Conservation (phyloP, 2,888 invertebrate genomes). For the Drosophila tripunctata region DNA sequence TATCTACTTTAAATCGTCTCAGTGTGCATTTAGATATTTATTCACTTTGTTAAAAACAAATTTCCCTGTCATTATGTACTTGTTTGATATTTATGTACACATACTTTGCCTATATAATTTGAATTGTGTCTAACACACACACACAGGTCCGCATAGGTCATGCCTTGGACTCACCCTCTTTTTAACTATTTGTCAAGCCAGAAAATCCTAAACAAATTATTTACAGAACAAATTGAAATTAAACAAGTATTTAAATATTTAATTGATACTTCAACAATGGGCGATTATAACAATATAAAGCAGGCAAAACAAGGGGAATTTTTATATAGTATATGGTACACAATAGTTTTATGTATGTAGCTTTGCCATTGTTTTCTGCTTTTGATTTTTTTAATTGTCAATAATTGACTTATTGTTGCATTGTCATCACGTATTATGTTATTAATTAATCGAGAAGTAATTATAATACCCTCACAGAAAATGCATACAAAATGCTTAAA, state of each 20-base stretch:
- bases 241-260: slow-evolving; percentile 56
- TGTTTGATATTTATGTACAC: too few species aligned
- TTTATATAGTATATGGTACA: too few species aligned
- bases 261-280: slow-evolving; percentile 51
- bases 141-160: too few species aligned
- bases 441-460: neutral
- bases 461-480: slow-evolving; percentile 21
- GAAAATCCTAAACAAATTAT: slow-evolving; percentile 3
- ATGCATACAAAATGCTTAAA: neutral
- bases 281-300: slow-evolving; percentile 31
- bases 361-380: slow-evolving; percentile 4
- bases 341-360: too few species aligned
- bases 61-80: too few species aligned
- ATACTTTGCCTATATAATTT: too few species aligned
- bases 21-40: too few species aligned
- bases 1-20: too few species aligned
- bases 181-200: neutral
- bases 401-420: slow-evolving; percentile 8
- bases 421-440: slow-evolving; percentile 9
- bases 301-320: neutral
- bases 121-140: too few species aligned
- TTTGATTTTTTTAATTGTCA: slow-evolving; percentile 12
- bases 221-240: slow-evolving; percentile 45
- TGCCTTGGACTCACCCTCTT: neutral
- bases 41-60: too few species aligned